Percentiles rank a stretch among this genome's conserved stretches.
These are phyloP conservation scores for Gasterosteus nipponicus DNA, from an alignment of 2,113 vertebrate species.

Conservation along the genomic window DNA sequence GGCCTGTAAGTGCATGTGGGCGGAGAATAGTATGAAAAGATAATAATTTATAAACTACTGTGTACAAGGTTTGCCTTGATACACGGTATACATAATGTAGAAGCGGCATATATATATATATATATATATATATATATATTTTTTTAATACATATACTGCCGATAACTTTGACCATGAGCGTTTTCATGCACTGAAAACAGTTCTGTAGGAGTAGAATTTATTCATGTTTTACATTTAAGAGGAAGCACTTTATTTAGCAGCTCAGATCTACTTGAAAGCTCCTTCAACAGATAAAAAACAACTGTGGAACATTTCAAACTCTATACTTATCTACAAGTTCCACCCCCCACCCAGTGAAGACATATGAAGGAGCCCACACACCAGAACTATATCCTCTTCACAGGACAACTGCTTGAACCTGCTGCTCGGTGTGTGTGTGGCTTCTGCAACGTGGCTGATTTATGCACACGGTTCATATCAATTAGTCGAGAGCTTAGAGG, in stretches of 20 bases:
- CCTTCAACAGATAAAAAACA: not conserved
- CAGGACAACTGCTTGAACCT: not conserved
- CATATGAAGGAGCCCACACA: not conserved
- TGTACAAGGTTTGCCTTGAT: not conserved
- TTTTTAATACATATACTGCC: not conserved
- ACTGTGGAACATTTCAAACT: conserved; percentile 11
- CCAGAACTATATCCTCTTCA: not conserved
- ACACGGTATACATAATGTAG: not conserved
- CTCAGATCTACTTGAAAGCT: not conserved
- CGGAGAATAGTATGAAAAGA: not conserved
- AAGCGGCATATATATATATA: no score
- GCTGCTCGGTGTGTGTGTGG: not conserved
- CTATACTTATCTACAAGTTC: not conserved
- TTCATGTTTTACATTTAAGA: not conserved
- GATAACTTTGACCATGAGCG: not conserved
- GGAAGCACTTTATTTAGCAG: not conserved
- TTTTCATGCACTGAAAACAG: not conserved
- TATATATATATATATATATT: no score
- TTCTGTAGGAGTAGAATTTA: not conserved
- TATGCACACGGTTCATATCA: conserved; percentile 64
- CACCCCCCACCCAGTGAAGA: not conserved
- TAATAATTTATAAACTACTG: not conserved
- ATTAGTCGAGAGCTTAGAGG: conserved; percentile 63
- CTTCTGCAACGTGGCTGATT: conserved; percentile 54
- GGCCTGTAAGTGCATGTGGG: not conserved